Conservation (phyloP, 1,140 invertebrate species). For the Colletes latitarsis region DNA sequence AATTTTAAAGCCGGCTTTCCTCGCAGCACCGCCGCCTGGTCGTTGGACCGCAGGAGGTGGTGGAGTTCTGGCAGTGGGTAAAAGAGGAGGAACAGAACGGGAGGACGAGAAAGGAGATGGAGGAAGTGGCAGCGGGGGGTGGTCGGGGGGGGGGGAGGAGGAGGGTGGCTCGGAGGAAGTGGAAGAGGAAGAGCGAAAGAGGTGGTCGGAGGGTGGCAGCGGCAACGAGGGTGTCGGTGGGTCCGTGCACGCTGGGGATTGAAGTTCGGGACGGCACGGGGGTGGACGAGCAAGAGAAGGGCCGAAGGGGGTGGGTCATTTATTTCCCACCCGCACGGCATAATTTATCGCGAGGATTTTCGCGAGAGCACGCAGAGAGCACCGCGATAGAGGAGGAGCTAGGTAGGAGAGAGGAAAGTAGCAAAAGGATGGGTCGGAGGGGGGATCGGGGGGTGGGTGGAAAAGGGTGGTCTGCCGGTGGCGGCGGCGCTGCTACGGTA, state of each 20-base stretch:
- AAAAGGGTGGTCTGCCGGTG: conserved; percentile 54
- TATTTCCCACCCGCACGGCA: conserved; percentile 80
- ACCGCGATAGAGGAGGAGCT: conserved; percentile 64
- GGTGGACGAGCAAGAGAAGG: conserved; percentile 64
- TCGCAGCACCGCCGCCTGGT: conserved; percentile 71
- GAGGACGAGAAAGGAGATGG: conserved; percentile 36
- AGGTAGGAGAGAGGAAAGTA: conserved; percentile 56
- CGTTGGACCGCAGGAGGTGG: conserved; percentile 71
- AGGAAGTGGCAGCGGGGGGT: conserved; percentile 54
- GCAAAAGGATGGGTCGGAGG: conserved; percentile 45
- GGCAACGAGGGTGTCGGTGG: conserved; percentile 65
- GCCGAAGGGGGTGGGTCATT: conserved; percentile 79
- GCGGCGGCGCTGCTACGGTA: conserved; percentile 54
- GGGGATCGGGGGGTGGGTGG: conserved; percentile 22
- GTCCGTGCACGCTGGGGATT: conserved; percentile 72
- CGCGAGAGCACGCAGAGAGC: conserved; percentile 80
- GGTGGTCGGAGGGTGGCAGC: conserved; percentile 59
- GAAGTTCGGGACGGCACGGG: conserved; percentile 65
- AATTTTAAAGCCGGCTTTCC: conserved; percentile 81
- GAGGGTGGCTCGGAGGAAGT: conserved; percentile 57
- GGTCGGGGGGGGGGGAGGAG: conserved; percentile 56
- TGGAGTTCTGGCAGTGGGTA: conserved; percentile 43
- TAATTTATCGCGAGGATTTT: conserved; percentile 82
- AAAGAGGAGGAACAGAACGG: conserved; percentile 44
- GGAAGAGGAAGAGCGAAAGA: conserved; percentile 67